Evolutionary conservation across 2,888 invertebrate genomes (phyloP).

Genomic region (Phragmatobia fuliginosa): DNA sequence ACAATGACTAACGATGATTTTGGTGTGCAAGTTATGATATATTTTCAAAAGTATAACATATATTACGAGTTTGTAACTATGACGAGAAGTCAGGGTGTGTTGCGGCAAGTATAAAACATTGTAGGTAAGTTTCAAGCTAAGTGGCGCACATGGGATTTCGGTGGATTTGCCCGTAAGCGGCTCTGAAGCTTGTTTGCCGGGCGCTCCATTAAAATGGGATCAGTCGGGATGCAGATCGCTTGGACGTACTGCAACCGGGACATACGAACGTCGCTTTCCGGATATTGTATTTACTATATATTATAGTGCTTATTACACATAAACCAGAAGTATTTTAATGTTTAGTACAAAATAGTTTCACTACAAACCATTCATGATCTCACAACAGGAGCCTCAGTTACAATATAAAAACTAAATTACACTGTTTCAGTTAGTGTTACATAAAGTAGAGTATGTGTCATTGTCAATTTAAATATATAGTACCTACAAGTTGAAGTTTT

Average conservation of each 20-base stretch:
- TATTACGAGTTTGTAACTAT: constrained; percentile 29
- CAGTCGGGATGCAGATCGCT: constrained; percentile 84
- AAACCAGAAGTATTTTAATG: constrained; percentile 18
- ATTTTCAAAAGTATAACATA: constrained; percentile 30
- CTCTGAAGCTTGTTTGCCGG: constrained; percentile 84
- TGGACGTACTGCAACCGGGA: constrained; percentile 70
- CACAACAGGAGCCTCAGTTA: background rate
- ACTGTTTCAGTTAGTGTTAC: background rate
- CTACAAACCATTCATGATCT: background rate
- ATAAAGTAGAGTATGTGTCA: background rate
- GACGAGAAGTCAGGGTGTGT: constrained; percentile 38
- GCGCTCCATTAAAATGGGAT: constrained; percentile 87
- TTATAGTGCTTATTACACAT: constrained; percentile 48
- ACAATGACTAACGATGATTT: constrained; percentile 19
- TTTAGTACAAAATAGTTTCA: background rate
- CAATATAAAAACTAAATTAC: background rate
- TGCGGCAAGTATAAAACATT: constrained; percentile 63
- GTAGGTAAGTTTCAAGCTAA: constrained; percentile 70
- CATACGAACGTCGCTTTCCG: constrained; percentile 55
- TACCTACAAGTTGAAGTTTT: too few relatives aligned
- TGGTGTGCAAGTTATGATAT: constrained; percentile 24
- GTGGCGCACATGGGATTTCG: constrained; percentile 80
- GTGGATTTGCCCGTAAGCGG: constrained; percentile 84
- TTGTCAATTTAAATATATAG: background rate
- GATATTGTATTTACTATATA: too few relatives aligned